Evolutionary conservation across 2,888 invertebrate genomes (phyloP), one percentile per base, ranked within the genome.

Genomic region (Dasysyrphus albostriatus): DNA sequence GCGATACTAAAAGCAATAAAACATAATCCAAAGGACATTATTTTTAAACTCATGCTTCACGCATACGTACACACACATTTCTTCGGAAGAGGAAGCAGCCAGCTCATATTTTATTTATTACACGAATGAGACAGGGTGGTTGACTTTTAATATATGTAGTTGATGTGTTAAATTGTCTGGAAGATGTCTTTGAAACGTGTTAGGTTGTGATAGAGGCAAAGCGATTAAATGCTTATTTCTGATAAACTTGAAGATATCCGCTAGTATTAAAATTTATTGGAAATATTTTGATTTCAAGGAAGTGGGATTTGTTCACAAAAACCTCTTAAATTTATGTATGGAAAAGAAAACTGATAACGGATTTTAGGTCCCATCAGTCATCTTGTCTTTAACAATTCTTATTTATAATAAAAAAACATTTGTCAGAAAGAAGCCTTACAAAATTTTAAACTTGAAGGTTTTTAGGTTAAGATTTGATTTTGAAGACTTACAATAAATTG

Each of bases 151-250:
- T n/a, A 42, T 14, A 14, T 16, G 47, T 24, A 24, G 47, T 49
- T 69, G 85, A 85, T 70, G 77, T 74, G 81, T 59, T 81, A 74
- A 85, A 85, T 85, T 78, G 51, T 58, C 44, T 56, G 77, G 51
- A 81, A 74, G 61, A 56, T 56, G 69, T 79, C 47, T 29, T n/a
- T 47, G 63, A 74, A 61, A 74, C 51, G 83, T 72, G 79, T 65
- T 24, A 39, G 54, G 44, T 54, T 56, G 34, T 5, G 76, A 81
- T 73, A 69, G 65, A 69, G n/a, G 61, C 12, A 29, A 75, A 61
- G 14, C 7, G 69, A 76, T 75, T 49, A 47, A 73, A 24, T 37
- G 5, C n/a, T 16, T 16, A 16, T 3, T 59, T 59, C 7, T 6
- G 12, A 51, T 51, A 14, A 54, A 54, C 29, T 29, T 54, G 29